phyloP scores from a whole-genome alignment of 2,888 invertebrate species.

The Herminia tarsipennalis region DNA sequence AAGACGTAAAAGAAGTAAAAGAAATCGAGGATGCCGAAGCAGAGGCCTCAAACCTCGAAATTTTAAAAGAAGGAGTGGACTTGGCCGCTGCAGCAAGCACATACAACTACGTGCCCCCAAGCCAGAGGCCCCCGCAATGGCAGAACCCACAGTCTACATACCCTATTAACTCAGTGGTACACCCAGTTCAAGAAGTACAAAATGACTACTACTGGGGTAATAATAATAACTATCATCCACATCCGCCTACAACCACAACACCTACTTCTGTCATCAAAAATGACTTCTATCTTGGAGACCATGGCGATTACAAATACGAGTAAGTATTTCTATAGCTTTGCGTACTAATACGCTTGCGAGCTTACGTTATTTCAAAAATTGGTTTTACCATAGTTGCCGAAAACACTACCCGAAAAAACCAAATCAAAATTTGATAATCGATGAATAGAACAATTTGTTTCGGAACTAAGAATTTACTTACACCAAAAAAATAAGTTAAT shows the following conservation, averaged over 20 bases:
- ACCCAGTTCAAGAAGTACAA: conserved; percentile 29
- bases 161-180: neutral
- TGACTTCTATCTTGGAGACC: conserved; percentile 70
- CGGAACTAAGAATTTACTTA: no score
- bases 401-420: no score
- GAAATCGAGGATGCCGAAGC: conserved; percentile 62
- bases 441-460: no score
- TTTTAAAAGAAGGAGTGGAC: conserved; percentile 51
- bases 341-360: no score
- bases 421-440: no score
- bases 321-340: no score
- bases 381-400: no score
- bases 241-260: conserved; percentile 55
- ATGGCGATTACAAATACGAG: conserved; percentile 84
- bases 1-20: conserved; percentile 30
- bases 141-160: conserved; percentile 10
- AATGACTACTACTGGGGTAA: conserved; percentile 39
- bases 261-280: conserved; percentile 76
- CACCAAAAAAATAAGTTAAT: no score
- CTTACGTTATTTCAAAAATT: no score
- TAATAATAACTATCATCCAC: conserved; percentile 15
- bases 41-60: conserved; percentile 54
- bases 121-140: conserved; percentile 50
- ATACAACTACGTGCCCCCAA: conserved; percentile 52
- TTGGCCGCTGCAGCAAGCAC: conserved; percentile 51